Evolutionary conservation across 2,888 invertebrate species (phyloP), one percentile per base, ranked within the genome.

Genomic region (Anoplius nigerrimus): DNA sequence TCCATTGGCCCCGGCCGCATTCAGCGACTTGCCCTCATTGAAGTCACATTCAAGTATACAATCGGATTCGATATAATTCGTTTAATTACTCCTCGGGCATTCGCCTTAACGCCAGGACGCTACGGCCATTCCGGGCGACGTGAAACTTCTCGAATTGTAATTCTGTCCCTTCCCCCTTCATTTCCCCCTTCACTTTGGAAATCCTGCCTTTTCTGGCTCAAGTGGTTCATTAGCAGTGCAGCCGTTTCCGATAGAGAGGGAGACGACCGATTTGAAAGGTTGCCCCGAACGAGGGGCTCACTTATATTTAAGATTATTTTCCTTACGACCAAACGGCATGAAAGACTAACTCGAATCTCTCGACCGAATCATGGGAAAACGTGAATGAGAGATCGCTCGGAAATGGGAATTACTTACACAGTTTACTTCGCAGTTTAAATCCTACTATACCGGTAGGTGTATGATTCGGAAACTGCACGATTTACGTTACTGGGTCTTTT

Each of bases 181-280:
- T 63, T n/a, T n/a, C n/a, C n/a, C n/a, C 27, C 59, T 34, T 43
- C 52, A 11, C 62, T 64, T 68, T 71, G 57, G 71, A 57, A 67
- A 57, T 62, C 61, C 61, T n/a, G 56, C 21, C 24, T 27, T 60
- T 48, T 59, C 56, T 55, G 24, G 27, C 20, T 73, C 66, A 57
- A 69, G 74, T 57, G 66, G 72, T 69, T 74, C 72, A 69, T 74
- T 74, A 74, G 62, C 46, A 51, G 54, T n/a, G 15, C 42, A 48
- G 42, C 45, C 20, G 18, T 42, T 22, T 58, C 51, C 61, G 51
- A 60, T 62, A 27, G 62, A 63, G 58, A 63, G 54, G 63, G 27
- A 5, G 45, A 27, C 21, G 34, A 24, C 34, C n/a, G 53, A 45
- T 57, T 62, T 22, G 54, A 45, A 34, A 52, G 27, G 34, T 13